Evolutionary conservation across 2,888 invertebrate species (phyloP), one percentile per base, ranked within the genome.

Genomic region (Allygus modestus): DNA sequence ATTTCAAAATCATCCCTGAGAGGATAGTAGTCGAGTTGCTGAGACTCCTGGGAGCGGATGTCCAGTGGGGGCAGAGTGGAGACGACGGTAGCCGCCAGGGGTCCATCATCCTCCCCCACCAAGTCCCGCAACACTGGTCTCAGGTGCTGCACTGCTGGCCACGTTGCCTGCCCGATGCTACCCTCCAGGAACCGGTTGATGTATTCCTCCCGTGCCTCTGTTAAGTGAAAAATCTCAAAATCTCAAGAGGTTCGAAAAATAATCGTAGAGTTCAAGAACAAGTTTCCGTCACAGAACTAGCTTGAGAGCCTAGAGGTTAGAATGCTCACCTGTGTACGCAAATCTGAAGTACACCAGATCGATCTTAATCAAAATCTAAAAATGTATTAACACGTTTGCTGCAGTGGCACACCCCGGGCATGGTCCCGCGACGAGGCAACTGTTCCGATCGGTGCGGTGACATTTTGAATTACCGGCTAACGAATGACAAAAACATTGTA

Each of bases 1-100:
- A 97, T 93, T 92, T 98, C 98, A 92, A 98, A 99, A 90, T 98
- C 98, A 93, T 98, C 98, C 89, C 98, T 93, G 89, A 97, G 96
- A 1, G 98, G 97, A 96, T 98, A 98, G 89, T 98, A 99, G 0
- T 97, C 97, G 12, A 99, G 92, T 89, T 97, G 95, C 51, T 94
- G 92, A 46, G 98, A 97, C 91, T 99, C 98, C 89, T 97, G 97
- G 0, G 93, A 91, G 12, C 95, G 94, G 82, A 97, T 94, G 88
- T 97, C 97, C 41, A 84, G 41, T 7, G 96, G 96, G 0, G 96
- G 95, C 0, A 97, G 90, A 28, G 46, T 51, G 23, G 82, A 71
- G 9, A 37, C 23, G 20, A 82, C 54, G 51, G n/a, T 73, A 51
- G 51, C 46, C 17, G 82, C 82, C 5, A 82, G 73, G 4, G 82